Evolutionary conservation across 2,888 invertebrate species (phyloP).

Genomic region (Pandemis corylana): DNA sequence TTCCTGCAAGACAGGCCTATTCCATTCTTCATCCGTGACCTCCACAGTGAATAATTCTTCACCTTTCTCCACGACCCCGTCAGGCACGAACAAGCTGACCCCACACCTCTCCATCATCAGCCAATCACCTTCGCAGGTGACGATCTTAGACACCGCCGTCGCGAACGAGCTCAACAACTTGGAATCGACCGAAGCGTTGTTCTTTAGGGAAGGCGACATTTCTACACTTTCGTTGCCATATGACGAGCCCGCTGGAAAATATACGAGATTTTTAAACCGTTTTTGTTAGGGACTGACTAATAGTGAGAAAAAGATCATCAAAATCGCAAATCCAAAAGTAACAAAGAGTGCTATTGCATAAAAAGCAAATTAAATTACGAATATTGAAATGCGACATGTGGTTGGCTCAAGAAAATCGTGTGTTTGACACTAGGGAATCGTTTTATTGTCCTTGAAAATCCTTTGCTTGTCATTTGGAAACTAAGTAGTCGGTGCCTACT

Average conservation of each 20-base stretch:
- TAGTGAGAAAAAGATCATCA: too few species aligned
- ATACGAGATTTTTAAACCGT: not conserved
- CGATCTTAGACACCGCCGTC: constrained; percentile 76
- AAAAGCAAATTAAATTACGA: too few species aligned
- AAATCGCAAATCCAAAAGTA: too few species aligned
- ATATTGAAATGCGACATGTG: too few species aligned
- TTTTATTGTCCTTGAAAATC: too few species aligned
- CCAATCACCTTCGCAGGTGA: constrained; percentile 86
- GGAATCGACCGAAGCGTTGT: constrained; percentile 74
- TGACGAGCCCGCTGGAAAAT: constrained; percentile 75
- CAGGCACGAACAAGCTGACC: constrained; percentile 93
- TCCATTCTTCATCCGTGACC: constrained; percentile 95
- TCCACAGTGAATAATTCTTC: constrained; percentile 94
- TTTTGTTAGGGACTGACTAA: not conserved
- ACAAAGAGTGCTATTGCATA: too few species aligned
- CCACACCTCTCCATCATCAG: constrained; percentile 90
- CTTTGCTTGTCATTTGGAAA: too few species aligned
- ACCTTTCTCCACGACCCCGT: constrained; percentile 93
- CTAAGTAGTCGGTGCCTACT: too few species aligned
- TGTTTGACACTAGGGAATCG: too few species aligned
- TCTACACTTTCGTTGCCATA: constrained; percentile 81
- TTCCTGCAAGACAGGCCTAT: constrained; percentile 92
- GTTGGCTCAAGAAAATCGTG: too few species aligned
- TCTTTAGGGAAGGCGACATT: constrained; percentile 77
- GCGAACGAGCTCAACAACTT: constrained; percentile 66